Evolutionary conservation across 1,140 invertebrate species (phyloP), one percentile per base, ranked within the genome.

Genomic region (Geopemphigus sp.): DNA sequence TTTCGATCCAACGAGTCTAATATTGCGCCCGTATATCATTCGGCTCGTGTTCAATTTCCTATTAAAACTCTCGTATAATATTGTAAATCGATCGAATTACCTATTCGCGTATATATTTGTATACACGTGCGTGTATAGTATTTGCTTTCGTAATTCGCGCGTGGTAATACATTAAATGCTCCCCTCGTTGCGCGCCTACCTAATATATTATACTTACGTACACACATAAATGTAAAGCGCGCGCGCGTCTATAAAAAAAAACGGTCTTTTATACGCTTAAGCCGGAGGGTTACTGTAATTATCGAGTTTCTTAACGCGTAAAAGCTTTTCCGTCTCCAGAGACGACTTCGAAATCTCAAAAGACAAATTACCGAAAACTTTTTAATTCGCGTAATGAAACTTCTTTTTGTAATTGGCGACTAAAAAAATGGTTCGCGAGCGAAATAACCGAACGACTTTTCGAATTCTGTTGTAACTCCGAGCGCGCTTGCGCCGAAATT

Each of bases 361-460:
- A 61, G 74, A 78, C 74, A 78, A 78, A 78, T 78, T 61, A 61
- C 54, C 74, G 39, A 76, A 76, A 78, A 78, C 57, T 78, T 78
- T 78, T 78, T 63, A 78, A 78, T 78, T 61, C 56, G 8, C 45
- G n/a, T 61, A 59, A 63, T 78, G 24, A 61, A 47, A 61, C 74
- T 78, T 29, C n/a, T 59, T 78, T 78, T 78, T 78, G 8, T 76
- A 76, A 76, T 78, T 61, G 74, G 74, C 32, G 2, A 61, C 39
- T 61, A 63, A 78, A 63, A n/a, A n/a, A n/a, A n/a, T n/a, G 72
- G 72, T 47, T 63, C 50, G 54, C 29, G n/a, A n/a, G n/a, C n/a
- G n/a, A n/a, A 72, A 72, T 54, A 70, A 66, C 32, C 26, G n/a
- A 24, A 61, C 50, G 63, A 76, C 39, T 50, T 72, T 72, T 54